Evolutionary conservation across 2,888 invertebrate species (phyloP).

Genomic region (Platypus cylindrus): DNA sequence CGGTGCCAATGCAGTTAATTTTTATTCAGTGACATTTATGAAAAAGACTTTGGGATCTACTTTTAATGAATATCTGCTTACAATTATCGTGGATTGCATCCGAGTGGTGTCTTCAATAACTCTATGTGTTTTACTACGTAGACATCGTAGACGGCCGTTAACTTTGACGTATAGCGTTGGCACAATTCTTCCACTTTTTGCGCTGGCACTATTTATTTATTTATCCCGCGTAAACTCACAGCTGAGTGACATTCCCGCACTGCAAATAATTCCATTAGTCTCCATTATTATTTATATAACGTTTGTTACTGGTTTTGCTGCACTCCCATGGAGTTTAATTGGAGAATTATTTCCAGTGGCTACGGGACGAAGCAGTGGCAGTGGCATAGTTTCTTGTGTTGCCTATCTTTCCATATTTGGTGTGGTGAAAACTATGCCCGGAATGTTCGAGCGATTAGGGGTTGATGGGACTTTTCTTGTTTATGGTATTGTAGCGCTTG

Average conservation of each 20-base stretch:
- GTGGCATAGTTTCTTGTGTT: conserved; percentile 52
- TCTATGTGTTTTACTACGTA: conserved; percentile 49
- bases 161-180: conserved; percentile 51
- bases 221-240: conserved; percentile 3
- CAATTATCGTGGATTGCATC: conserved; percentile 50
- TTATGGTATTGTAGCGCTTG: conserved; percentile 45
- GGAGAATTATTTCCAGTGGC: conserved; percentile 53
- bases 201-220: conserved; percentile 18
- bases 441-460: conserved; percentile 44
- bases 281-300: conserved; percentile 34
- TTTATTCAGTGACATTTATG: conserved; percentile 57
- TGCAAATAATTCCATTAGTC: conserved; percentile 1
- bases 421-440: conserved; percentile 55
- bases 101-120: conserved; percentile 48
- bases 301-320: conserved; percentile 39
- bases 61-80: conserved; percentile 52
- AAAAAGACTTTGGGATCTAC: conserved; percentile 45
- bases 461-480: conserved; percentile 48
- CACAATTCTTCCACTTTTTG: conserved; percentile 44
- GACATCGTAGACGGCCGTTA: conserved; percentile 49
- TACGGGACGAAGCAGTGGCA: conserved; percentile 43
- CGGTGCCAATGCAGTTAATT: conserved; percentile 58
- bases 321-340: conserved; percentile 60
- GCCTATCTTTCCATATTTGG: conserved; percentile 51
- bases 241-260: background rate